These are phyloP conservation scores for Morpho helenor DNA, from an alignment of 2,888 invertebrate genomes.

Conservation along the genomic window DNA sequence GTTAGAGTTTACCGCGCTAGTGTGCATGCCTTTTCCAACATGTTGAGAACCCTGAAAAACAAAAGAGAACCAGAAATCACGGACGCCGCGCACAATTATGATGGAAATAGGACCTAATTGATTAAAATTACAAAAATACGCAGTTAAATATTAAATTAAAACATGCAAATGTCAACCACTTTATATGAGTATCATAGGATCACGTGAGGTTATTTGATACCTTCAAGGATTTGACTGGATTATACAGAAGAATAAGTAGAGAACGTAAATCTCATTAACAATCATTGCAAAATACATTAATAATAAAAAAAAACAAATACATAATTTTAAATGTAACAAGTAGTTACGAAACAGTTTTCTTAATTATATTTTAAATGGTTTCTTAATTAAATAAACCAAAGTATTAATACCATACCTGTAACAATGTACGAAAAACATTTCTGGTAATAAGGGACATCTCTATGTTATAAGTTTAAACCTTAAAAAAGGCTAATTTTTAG, in stretches of 20 bases:
- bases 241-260: background rate
- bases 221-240: background rate
- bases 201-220: conserved; percentile 35
- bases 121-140: background rate
- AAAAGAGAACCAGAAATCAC: background rate
- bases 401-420: conserved; percentile 50
- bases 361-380: conserved; percentile 3
- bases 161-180: conserved; percentile 1
- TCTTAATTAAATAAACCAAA: conserved; percentile 5
- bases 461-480: conserved; percentile 34
- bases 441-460: conserved; percentile 64
- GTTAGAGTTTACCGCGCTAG: conserved; percentile 60
- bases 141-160: conserved; percentile 1
- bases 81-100: background rate
- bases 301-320: background rate
- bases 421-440: conserved; percentile 57
- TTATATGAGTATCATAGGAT: conserved; percentile 15
- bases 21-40: conserved; percentile 62
- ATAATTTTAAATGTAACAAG: conserved; percentile 4
- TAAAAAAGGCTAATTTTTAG: conserved; percentile 41
- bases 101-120: background rate
- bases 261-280: background rate
- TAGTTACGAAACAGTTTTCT: conserved; percentile 63
- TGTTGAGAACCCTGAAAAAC: conserved; percentile 62
- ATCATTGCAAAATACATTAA: background rate